phyloP scores from a whole-genome alignment of 2,113 vertebrate genomes.

The Pholis gunnellus region DNA sequence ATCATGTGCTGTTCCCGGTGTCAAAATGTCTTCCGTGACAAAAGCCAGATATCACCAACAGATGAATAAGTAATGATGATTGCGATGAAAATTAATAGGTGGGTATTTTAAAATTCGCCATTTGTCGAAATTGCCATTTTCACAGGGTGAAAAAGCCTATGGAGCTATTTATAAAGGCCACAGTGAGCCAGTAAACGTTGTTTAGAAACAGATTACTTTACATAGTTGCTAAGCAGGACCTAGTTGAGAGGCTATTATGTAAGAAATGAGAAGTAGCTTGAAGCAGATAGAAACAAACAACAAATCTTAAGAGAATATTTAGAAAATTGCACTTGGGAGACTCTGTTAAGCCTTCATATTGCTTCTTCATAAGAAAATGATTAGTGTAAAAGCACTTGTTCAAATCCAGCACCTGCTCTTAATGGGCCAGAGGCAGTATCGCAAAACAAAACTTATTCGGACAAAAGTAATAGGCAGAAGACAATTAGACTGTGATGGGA shows the following conservation, averaged over 20 bases:
- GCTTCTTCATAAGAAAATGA: neutral
- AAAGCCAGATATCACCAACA: neutral
- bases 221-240: neutral
- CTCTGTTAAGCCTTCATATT: neutral
- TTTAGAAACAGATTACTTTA: neutral
- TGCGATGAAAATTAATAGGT: neutral
- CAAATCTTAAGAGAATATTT: neutral
- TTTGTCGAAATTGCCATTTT: neutral
- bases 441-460: neutral
- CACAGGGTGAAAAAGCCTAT: neutral
- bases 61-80: neutral
- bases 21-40: no score
- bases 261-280: neutral
- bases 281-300: neutral
- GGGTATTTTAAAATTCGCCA: neutral
- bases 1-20: no score
- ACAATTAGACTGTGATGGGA: neutral
- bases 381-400: conserved; percentile 1
- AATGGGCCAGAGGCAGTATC: neutral
- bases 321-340: neutral
- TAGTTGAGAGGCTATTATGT: neutral
- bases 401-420: neutral
- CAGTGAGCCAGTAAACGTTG: neutral
- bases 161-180: neutral
- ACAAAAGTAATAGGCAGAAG: conserved; percentile 3